A percentile compares a stretch with the other conserved stretches of the same genome.
These are phyloP conservation scores for Drosophila bocqueti DNA, from an alignment of 1,140 invertebrate genomes.

Conservation along the genomic window DNA sequence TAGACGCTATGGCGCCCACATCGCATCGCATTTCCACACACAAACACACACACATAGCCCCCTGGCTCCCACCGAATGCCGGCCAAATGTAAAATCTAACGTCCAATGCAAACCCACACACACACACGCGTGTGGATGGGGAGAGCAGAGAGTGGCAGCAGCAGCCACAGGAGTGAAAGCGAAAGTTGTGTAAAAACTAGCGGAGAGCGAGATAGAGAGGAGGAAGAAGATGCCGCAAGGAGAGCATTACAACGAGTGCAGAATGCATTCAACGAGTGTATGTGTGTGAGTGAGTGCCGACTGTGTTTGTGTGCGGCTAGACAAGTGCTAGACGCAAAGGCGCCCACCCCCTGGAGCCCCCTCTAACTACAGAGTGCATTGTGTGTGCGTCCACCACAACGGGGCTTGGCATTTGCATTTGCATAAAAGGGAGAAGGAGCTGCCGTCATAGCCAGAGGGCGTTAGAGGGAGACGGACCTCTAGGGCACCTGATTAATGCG, in stretches of 20 bases:
- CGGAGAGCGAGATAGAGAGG: constrained; percentile 38
- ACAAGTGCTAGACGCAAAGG: constrained; percentile 68
- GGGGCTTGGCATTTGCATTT: constrained; percentile 28
- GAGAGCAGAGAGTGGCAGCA: constrained; percentile 17
- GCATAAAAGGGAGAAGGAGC: background rate
- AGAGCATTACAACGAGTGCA: constrained; percentile 61
- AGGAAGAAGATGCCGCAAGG: constrained; percentile 41
- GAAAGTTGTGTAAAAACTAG: constrained; percentile 82
- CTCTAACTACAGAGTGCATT: constrained; percentile 6
- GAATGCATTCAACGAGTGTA: constrained; percentile 14
- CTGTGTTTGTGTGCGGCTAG: constrained; percentile 52
- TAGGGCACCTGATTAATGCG: constrained; percentile 44
- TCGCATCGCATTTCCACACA: constrained; percentile 40
- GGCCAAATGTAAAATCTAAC: constrained; percentile 82
- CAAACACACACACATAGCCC: constrained; percentile 10
- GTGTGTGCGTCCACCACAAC: constrained; percentile 24
- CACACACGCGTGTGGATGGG: constrained; percentile 3
- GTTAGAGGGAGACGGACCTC: background rate
- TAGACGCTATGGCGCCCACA: constrained; percentile 47
- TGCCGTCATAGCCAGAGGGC: background rate
- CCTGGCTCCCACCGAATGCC: constrained; percentile 42
- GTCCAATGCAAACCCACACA: constrained; percentile 29
- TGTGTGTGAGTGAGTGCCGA: constrained; percentile 7
- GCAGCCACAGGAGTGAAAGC: constrained; percentile 56
- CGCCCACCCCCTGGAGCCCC: background rate